Evolutionary conservation across 1,140 invertebrate genomes (phyloP), one percentile per base, ranked within the genome.

Genomic region (Bombus breviceps): DNA sequence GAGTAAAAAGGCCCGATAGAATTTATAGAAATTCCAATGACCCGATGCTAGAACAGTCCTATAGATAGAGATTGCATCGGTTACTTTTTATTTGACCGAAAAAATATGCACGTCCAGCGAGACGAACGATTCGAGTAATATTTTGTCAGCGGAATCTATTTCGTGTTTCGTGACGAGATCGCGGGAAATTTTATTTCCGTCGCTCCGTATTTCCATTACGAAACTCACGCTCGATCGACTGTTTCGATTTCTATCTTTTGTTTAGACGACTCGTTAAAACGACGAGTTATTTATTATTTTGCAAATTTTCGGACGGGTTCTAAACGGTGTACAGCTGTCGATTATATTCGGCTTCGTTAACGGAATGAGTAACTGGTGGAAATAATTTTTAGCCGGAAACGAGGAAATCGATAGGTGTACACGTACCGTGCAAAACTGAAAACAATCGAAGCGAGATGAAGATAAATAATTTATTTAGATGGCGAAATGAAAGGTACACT

Each of bases 11-110:
- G 1, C 57, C 59, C n/a, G 37, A 64, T 25, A 57, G 72, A 82
- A 82, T 82, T 64, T 72, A 64, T 12, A 59, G 47, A 68, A 81
- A 59, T 81, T 39, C 43, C 41, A 53, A 80, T n/a, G 34, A 25
- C 5, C 47, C 18, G 18, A 53, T 53, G 18, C 47, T 22, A 53
- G 5, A 53, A 53, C 47, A 53, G 6, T 53, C 18, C 47, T 39
- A 37, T 18, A 43, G 15, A 34, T 62, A 62, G 28, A n/a, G 28
- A 77, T 77, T 34, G 57, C 28, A 15, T 41, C 3, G 15, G 37
- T 32, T 62, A 77, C 59, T 62, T 77, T 62, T 62, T 57, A 62
- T 77, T 77, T 18, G 28, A 39, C 1, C 3, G 25, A 10, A 64
- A 64, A 66, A 77, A 62, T 41, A 77, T 62, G 12, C 25, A 37